Conservation (phyloP, 1,140 invertebrate species). For the Lepidurus arcticus region DNA sequence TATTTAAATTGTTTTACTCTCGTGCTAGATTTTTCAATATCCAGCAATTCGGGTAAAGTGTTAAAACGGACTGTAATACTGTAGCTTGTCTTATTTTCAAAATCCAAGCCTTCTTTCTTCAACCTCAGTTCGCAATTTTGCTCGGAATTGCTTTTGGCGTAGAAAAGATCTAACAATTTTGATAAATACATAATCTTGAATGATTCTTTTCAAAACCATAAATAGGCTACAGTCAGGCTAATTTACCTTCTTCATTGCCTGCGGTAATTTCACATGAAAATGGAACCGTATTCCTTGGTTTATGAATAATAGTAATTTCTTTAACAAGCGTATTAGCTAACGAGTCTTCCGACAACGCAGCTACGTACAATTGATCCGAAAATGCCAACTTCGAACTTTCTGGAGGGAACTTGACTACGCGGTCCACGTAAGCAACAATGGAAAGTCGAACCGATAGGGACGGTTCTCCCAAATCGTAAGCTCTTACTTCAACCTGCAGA, state of each 20-base stretch:
- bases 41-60: background rate
- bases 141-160: slow-evolving; percentile 64
- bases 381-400: slow-evolving; percentile 67
- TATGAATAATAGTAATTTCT: slow-evolving; percentile 66
- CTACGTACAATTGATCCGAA: slow-evolving; percentile 71
- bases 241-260: slow-evolving; percentile 59
- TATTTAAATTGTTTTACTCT: slow-evolving; percentile 5
- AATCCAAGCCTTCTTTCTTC: slow-evolving; percentile 62
- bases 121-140: slow-evolving; percentile 70
- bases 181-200: slow-evolving; percentile 28
- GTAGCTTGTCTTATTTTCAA: slow-evolving; percentile 64
- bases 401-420: slow-evolving; percentile 60
- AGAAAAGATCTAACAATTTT: slow-evolving; percentile 58
- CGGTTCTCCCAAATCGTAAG: slow-evolving; percentile 79
- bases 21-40: slow-evolving; percentile 17
- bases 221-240: slow-evolving; percentile 19
- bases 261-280: slow-evolving; percentile 64
- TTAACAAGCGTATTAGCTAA: slow-evolving; percentile 61
- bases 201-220: slow-evolving; percentile 29
- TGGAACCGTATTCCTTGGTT: slow-evolving; percentile 57
- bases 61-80: slow-evolving; percentile 46
- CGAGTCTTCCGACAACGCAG: slow-evolving; percentile 71
- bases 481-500: slow-evolving; percentile 46
- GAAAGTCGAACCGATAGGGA: slow-evolving; percentile 70
- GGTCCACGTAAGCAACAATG: slow-evolving; percentile 72